Evolutionary conservation across 1,140 invertebrate genomes (phyloP).

Genomic region (Pseudoatta argentina): DNA sequence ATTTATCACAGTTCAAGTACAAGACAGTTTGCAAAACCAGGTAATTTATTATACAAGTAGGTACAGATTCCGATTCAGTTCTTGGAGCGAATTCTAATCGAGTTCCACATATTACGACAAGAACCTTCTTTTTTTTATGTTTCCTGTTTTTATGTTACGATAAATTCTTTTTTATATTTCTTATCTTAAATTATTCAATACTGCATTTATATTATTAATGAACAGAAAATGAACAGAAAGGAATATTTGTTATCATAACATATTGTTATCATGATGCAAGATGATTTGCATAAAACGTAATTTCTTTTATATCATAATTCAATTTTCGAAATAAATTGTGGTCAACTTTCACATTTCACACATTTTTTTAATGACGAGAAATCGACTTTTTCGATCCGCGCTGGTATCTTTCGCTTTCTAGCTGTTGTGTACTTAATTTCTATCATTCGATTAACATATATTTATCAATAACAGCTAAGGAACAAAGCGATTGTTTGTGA

Average conservation of each 20-base stretch:
- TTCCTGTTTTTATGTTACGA: no score
- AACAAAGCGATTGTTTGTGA: neutral
- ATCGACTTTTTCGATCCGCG: neutral
- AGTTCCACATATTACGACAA: constrained; percentile 3
- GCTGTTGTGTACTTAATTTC: neutral
- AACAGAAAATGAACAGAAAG: neutral
- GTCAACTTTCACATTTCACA: neutral
- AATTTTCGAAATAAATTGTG: constrained; percentile 2
- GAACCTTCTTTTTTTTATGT: no score
- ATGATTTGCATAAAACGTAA: constrained; percentile 15
- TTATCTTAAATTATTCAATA: neutral
- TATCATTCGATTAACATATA: neutral
- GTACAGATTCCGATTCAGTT: neutral
- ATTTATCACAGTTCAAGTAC: neutral
- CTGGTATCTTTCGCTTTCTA: neutral
- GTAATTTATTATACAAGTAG: constrained; percentile 18
- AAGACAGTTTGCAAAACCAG: neutral
- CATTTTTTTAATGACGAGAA: neutral
- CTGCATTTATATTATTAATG: constrained; percentile 9
- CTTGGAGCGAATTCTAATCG: neutral
- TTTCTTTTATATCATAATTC: neutral
- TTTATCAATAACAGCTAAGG: neutral
- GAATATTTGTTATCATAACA: neutral
- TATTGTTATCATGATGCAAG: neutral
- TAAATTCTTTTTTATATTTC: neutral